These are phyloP conservation scores for Anastrepha obliqua DNA, from an alignment of 1,140 invertebrate genomes.

Conservation along the genomic window DNA sequence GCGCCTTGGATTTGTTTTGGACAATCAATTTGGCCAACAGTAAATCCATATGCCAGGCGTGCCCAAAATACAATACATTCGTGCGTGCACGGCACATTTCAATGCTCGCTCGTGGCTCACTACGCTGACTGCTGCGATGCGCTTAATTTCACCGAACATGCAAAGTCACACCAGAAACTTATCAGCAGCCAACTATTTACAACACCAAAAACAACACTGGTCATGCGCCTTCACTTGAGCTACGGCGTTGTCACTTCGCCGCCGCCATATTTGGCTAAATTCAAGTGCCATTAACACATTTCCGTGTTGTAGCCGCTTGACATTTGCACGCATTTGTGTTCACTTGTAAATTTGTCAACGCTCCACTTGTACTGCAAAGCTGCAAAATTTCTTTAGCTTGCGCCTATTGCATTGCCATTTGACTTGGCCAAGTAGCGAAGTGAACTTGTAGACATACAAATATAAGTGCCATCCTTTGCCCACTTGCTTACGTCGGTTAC, in stretches of 20 bases:
- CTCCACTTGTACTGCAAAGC: not conserved
- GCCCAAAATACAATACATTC: not conserved
- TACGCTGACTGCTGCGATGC: not conserved
- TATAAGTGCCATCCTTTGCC: not conserved
- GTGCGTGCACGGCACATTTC: not conserved
- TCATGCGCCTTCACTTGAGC: not conserved
- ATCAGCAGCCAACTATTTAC: slow-evolving; percentile 11
- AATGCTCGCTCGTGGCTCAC: slow-evolving; percentile 22
- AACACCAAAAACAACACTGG: slow-evolving; percentile 4
- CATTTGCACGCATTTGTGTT: slow-evolving; percentile 57
- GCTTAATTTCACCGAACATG: slow-evolving; percentile 54
- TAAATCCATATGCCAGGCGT: not conserved
- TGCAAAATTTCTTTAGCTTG: not conserved
- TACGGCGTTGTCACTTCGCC: slow-evolving; percentile 20
- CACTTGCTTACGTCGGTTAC: not conserved
- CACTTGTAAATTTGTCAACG: slow-evolving; percentile 53
- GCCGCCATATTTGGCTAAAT: slow-evolving; percentile 71
- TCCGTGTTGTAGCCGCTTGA: slow-evolving; percentile 62
- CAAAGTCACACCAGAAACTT: slow-evolving; percentile 40
- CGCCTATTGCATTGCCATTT: not conserved
- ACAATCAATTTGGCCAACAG: not conserved
- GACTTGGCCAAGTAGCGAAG: not conserved
- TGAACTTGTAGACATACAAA: not conserved
- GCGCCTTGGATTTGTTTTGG: not conserved
- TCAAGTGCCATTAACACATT: slow-evolving; percentile 74